Conservation (phyloP, 2,113 vertebrate genomes). For the Poeciliopsis turrubarensis region DNA sequence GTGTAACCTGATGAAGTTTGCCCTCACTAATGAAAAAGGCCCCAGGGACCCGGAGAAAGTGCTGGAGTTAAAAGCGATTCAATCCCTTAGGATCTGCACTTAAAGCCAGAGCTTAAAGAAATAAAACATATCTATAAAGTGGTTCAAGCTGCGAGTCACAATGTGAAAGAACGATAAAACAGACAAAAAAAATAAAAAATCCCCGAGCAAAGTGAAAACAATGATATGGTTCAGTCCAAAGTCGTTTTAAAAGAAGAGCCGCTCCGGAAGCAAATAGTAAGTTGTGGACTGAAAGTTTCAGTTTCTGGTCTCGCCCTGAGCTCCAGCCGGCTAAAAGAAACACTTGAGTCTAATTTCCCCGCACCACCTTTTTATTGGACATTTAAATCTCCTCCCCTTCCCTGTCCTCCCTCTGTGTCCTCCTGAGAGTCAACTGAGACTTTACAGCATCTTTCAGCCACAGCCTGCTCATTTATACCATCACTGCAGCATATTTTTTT, state of each 20-base stretch:
- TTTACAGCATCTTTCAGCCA: conserved; percentile 8
- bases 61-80: not conserved
- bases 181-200: not conserved
- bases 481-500: not conserved
- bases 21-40: conserved; percentile 42
- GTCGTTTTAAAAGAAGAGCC: conserved; percentile 12
- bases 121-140: not conserved
- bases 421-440: conserved; percentile 8
- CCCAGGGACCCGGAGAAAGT: conserved; percentile 6
- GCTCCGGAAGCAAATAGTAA: not conserved
- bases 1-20: conserved; percentile 63
- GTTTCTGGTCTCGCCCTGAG: conserved; percentile 43
- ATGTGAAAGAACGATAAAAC: not conserved
- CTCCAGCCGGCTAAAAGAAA: conserved; percentile 57
- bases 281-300: conserved; percentile 19
- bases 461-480: not conserved
- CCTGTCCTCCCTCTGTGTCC: conserved; percentile 47
- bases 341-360: conserved; percentile 74
- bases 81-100: not conserved
- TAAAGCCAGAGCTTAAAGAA: not conserved
- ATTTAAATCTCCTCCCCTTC: conserved; percentile 82
- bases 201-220: not conserved
- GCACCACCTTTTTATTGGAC: conserved; percentile 74
- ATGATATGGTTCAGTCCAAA: conserved; percentile 6
- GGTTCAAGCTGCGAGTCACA: not conserved